Base-by-base conservation (phyloP, 2,888 invertebrate species). In the Eumacrocentrus americanus region DNA sequence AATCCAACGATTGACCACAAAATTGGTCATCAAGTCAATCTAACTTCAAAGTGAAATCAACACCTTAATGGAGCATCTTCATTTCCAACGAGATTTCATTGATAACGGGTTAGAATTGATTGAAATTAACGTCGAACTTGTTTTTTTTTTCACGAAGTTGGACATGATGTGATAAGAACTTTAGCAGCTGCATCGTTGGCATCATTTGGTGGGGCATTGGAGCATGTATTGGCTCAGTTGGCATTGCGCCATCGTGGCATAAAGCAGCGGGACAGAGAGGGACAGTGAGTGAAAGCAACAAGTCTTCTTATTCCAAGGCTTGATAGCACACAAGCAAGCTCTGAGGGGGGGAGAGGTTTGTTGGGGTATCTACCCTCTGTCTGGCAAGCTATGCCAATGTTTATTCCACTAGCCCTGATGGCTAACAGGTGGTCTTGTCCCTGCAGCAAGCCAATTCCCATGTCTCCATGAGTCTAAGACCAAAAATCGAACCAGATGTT, bases 261-360 rank as follows among this genome's bases (percentile, higher is more conserved):
- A 29, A 37, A 62, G 51, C 38, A 50, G 56, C 44, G 48, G 38
- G 37, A 53, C 20, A 59, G 56, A 57, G 46, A 57, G 46, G 59
- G 61, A 68, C 53, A 23, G n/a, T 2, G 12, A 12, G 12, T n/a
- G 14, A 46, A 65, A 63, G 77, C 78, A 79, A 79, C 78, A 77
- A 79, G 78, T 78, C 73, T 76, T 76, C 77, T 77, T 75, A 75
- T 73, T 74, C 69, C 67, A 60, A 52, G 63, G 65, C 69, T 64
- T 42, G 60, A 62, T 50, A 63, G 59, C 22, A 37, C 22, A 14
- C 55, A 35, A 16, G 29, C 14, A 42, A n/a, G 29, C 9, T 29
- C 29, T 29, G 9, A 29, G 29, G 29, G 29, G 29, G 4, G 29
- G 29, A 4, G 4, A n/a, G n/a, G n/a, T n/a, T n/a, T 6, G 29